These are phyloP conservation scores for Rallus limicola DNA, from an alignment of 2,113 vertebrate genomes.

Conservation along the genomic window DNA sequence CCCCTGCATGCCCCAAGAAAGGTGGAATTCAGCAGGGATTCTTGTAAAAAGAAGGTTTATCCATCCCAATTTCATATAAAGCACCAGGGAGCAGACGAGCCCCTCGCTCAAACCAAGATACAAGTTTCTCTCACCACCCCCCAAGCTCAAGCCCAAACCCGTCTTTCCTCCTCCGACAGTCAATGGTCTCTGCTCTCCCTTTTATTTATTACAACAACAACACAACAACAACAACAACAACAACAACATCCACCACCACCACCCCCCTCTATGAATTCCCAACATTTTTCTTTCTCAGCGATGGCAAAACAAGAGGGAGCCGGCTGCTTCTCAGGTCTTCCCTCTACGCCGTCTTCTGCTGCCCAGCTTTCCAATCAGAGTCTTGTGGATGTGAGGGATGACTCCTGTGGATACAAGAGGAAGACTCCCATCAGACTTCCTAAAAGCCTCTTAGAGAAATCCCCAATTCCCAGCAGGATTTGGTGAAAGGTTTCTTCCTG, in stretches of 20 bases:
- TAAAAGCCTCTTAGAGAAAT: not conserved
- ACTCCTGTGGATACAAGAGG: conserved; percentile 80
- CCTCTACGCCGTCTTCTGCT: conserved; percentile 93
- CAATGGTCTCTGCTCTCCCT: conserved; percentile 74
- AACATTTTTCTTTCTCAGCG: conserved; percentile 68
- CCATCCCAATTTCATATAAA: conserved; percentile 81
- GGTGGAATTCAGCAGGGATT: too few species aligned
- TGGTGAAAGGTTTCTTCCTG: accelerated
- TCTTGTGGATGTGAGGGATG: conserved; percentile 99
- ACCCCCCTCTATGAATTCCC: conserved; percentile 66
- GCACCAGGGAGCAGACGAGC: conserved; percentile 72
- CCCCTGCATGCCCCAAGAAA: too few species aligned
- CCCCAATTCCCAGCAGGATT: accelerated
- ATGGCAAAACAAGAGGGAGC: conserved; percentile 71
- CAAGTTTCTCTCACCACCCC: conserved; percentile 68
- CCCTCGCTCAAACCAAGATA: not conserved
- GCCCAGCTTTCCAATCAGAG: conserved; percentile 98
- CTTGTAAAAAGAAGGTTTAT: conserved; percentile 90
- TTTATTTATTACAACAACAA: too few species aligned
- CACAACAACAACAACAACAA: too few species aligned
- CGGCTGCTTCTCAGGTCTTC: not conserved
- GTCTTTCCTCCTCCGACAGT: conserved; percentile 59
- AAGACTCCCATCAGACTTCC: not conserved
- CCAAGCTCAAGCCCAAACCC: conserved; percentile 86
- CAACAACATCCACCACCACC: not conserved